Conservation (phyloP, 2,888 invertebrate genomes). For the Drosophila buzzatii region DNA sequence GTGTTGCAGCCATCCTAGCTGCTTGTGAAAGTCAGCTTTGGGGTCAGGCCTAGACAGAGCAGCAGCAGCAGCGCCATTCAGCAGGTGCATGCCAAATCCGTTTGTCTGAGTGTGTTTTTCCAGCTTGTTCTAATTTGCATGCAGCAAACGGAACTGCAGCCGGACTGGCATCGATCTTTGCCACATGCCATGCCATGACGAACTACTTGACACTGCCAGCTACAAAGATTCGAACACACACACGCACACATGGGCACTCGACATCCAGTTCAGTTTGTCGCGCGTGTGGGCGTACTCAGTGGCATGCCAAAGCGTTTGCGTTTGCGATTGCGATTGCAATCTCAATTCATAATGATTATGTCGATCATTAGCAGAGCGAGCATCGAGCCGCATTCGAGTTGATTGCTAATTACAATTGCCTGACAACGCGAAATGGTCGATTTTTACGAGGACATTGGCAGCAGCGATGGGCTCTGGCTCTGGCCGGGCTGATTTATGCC, state of each 20-base stretch:
- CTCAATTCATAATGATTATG: constrained; percentile 72
- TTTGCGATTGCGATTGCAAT: constrained; percentile 45
- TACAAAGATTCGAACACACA: constrained; percentile 7
- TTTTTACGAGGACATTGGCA: constrained; percentile 56
- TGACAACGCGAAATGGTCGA: constrained; percentile 25
- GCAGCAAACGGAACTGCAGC: constrained; percentile 76
- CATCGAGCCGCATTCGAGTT: constrained; percentile 22
- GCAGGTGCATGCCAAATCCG: constrained; percentile 78
- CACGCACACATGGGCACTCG: not conserved
- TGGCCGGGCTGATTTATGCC: constrained; percentile 64
- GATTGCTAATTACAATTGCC: constrained; percentile 65
- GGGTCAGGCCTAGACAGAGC: constrained; percentile 49
- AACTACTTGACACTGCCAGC: constrained; percentile 59
- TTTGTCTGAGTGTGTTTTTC: constrained; percentile 74
- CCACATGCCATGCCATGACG: constrained; percentile 69
- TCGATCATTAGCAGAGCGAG: constrained; percentile 50
- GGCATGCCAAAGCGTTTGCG: constrained; percentile 30
- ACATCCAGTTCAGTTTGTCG: constrained; percentile 7
- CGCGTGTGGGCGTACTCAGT: constrained; percentile 56
- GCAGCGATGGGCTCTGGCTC: constrained; percentile 9
- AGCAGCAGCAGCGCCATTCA: constrained; percentile 13
- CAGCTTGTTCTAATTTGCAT: constrained; percentile 76
- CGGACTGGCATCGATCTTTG: constrained; percentile 51
- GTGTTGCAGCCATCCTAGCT: not conserved
- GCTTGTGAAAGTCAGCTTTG: constrained; percentile 71